Conservation (phyloP, 2,888 invertebrate genomes). For the Merodon equestris region DNA sequence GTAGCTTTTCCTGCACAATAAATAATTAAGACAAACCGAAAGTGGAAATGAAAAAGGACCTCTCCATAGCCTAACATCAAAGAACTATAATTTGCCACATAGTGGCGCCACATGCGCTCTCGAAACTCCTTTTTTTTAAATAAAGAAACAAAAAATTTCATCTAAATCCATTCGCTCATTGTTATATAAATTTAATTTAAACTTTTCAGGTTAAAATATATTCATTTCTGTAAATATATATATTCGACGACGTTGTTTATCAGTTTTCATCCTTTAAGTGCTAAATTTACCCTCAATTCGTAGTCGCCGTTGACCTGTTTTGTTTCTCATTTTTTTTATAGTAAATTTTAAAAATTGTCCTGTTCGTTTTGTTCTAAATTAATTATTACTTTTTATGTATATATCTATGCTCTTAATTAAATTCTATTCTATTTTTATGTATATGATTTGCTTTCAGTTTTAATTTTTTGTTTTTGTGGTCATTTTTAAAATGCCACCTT, state of each 20-base stretch:
- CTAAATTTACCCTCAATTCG: constrained; percentile 19
- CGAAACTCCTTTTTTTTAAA: no score
- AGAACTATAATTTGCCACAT: no score
- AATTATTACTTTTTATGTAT: not conserved
- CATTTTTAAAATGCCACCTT: constrained; percentile 48
- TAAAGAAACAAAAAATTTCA: not conserved
- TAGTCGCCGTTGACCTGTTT: constrained; percentile 28
- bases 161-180: no score
- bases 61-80: no score
- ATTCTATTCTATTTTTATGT: constrained; percentile 5
- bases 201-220: not conserved
- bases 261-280: not conserved
- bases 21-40: no score
- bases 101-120: no score
- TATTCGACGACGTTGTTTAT: no score
- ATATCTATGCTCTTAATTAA: constrained; percentile 1
- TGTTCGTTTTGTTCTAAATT: constrained; percentile 6
- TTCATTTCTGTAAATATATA: constrained; percentile 28
- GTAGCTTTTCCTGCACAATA: no score
- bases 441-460: constrained; percentile 9
- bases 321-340: constrained; percentile 4
- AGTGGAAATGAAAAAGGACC: no score
- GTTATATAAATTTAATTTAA: no score
- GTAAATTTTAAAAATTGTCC: constrained; percentile 2
- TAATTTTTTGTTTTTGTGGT: constrained; percentile 2